Conservation (phyloP, 2,113 vertebrate species). For the Anseranas semipalmata region DNA sequence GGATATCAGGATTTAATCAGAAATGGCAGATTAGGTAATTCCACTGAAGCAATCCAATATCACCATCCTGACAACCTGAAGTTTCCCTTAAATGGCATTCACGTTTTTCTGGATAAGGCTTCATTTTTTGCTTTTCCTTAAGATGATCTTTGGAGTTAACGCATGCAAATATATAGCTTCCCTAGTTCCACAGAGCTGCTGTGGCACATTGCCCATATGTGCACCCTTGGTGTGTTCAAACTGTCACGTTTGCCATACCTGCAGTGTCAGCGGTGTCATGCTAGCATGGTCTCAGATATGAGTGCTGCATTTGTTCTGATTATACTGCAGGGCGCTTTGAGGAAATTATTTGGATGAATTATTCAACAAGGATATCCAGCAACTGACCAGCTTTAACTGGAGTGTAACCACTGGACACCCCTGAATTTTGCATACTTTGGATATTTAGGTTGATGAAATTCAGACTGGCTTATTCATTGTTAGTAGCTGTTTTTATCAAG, state of each 20-base stretch:
- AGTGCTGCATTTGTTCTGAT: background rate
- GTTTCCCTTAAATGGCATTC: background rate
- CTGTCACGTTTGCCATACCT: accelerated
- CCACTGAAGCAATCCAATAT: background rate
- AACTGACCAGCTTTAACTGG: background rate
- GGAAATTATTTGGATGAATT: background rate
- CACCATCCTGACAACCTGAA: background rate
- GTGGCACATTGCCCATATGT: accelerated
- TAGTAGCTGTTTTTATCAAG: background rate
- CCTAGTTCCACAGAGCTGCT: background rate
- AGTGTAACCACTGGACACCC: background rate
- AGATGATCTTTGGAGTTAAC: background rate
- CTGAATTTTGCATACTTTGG: background rate
- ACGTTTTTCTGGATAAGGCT: background rate
- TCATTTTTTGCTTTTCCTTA: background rate
- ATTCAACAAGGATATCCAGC: background rate
- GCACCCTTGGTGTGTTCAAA: background rate
- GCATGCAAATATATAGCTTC: background rate
- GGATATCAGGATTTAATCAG: background rate
- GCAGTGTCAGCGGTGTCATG: background rate
- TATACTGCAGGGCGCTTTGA: background rate
- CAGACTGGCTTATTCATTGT: background rate
- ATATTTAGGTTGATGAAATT: background rate
- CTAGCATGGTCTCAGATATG: background rate
- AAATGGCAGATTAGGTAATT: background rate